Base-by-base conservation (phyloP, 2,113 vertebrate species). In the Chaetura pelagica region DNA sequence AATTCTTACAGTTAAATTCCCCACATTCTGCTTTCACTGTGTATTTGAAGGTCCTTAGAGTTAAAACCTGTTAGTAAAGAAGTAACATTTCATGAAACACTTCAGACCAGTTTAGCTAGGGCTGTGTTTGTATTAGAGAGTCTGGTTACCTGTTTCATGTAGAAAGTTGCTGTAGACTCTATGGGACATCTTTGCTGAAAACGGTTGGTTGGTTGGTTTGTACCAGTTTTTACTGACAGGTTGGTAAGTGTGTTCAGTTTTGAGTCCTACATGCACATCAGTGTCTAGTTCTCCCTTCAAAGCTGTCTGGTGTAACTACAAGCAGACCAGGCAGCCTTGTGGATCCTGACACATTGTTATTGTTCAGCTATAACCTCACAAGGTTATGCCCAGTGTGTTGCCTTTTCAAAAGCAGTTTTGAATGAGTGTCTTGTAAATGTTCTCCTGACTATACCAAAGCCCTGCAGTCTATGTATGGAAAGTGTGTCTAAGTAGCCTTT, bases 241-340 rank as follows among this genome's bases (percentile, higher is more conserved):
- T 42, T 71, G 40, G n/a, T n/a, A n/a, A 1, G 18, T 78, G 15
- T 30, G 10, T 46, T 68, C 30, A n/a, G 0, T 40, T 34, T 1
- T 3, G 69, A 89, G 4, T 38, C 30, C 7, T 66, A 2, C 3
- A 0, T 42, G 5, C 22, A 18, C 27, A 14, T 62, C 15, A 26
- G 15, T 19, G 30, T 48, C 46, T 32, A 23, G 6, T 55, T 84
- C 17, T 57, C 29, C 58, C 23, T 76, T 64, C 7, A 63, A 51
- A 67, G 63, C 35, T 9, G 3, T 4, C 9, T 52, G 38, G 14
- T 34, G 42, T 30, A 52, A 38, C 29, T 40, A 5, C 29, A n/a
- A 30, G 26, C 1, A 5, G 62, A 67, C 19, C 29, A 49, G 24
- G 11, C 15, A 11, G 17, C 29, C 32, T 27, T n/a, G 16, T 23